A percentile compares a stretch with the other conserved stretches of the same genome.
phyloP scores from a whole-genome alignment of 2,113 vertebrate genomes.

The Thunnus thynnus region DNA sequence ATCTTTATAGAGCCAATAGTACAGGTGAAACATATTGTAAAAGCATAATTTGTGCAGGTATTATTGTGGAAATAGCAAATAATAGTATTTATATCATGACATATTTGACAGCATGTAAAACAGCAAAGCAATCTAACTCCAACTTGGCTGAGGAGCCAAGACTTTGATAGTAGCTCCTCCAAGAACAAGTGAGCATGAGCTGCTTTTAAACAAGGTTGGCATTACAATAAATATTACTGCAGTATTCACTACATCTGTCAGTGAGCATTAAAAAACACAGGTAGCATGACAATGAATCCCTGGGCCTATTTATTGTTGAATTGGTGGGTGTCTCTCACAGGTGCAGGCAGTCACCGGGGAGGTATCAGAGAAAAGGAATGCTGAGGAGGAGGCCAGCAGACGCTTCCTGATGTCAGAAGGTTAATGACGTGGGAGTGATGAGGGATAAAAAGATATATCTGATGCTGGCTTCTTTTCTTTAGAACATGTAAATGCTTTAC shows the following conservation, averaged over 20 bases:
- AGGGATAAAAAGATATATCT: conserved; percentile 1
- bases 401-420: conserved; percentile 28
- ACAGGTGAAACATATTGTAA: conserved; percentile 45
- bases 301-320: conserved; percentile 16
- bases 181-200: conserved; percentile 6
- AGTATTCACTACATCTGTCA: conserved; percentile 46
- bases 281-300: conserved; percentile 39
- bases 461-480: neutral
- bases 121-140: conserved; percentile 18
- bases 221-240: neutral
- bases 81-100: conserved; percentile 1
- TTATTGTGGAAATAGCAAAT: conserved; percentile 33
- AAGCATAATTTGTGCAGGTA: conserved; percentile 24
- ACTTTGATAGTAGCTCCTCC: conserved; percentile 4
- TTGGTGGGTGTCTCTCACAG: conserved; percentile 43
- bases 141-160: conserved; percentile 8
- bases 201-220: conserved; percentile 7
- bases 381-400: conserved; percentile 22
- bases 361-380: conserved; percentile 51
- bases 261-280: conserved; percentile 35
- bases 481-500: neutral
- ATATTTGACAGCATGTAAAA: conserved; percentile 23
- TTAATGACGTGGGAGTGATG: conserved; percentile 15
- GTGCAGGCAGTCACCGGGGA: conserved; percentile 42
- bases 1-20: conserved; percentile 30